Percentiles rank a stretch among this genome's conserved stretches.
Evolutionary conservation across 2,113 vertebrate genomes (phyloP).

Genomic region (Mastomys coucha): DNA sequence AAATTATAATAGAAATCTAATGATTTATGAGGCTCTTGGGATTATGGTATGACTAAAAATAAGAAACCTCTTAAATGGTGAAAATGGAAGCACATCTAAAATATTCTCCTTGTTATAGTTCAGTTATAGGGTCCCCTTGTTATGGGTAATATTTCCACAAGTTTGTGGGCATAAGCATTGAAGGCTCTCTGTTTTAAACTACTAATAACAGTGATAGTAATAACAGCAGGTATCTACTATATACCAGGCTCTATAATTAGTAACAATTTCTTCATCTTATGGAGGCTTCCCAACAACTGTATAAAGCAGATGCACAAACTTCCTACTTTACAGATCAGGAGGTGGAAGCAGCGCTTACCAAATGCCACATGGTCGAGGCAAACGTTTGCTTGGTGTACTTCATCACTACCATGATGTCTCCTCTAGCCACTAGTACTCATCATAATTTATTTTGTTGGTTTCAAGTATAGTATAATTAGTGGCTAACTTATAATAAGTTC

Average conservation of each 20-base stretch:
- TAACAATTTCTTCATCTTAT: not conserved
- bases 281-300: not conserved
- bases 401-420: not conserved
- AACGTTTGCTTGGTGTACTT: no score
- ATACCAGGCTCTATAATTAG: not conserved
- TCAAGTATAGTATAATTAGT: not conserved
- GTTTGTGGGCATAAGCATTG: not conserved
- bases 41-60: not conserved
- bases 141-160: not conserved
- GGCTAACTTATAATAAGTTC: not conserved
- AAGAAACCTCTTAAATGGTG: not conserved
- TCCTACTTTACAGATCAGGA: not conserved
- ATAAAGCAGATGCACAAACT: not conserved
- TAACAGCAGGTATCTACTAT: not conserved
- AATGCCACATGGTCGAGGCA: not conserved
- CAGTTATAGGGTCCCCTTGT: not conserved
- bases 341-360: not conserved
- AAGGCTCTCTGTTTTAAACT: not conserved
- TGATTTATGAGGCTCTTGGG: not conserved
- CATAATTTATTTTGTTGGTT: not conserved
- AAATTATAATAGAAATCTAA: constrained; percentile 29
- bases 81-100: not conserved
- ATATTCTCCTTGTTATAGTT: not conserved
- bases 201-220: not conserved
- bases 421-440: not conserved